Percentiles rank a stretch among this genome's conserved stretches.
phyloP scores from a whole-genome alignment of 2,888 invertebrate species.

The Isotomurus palustris region DNA sequence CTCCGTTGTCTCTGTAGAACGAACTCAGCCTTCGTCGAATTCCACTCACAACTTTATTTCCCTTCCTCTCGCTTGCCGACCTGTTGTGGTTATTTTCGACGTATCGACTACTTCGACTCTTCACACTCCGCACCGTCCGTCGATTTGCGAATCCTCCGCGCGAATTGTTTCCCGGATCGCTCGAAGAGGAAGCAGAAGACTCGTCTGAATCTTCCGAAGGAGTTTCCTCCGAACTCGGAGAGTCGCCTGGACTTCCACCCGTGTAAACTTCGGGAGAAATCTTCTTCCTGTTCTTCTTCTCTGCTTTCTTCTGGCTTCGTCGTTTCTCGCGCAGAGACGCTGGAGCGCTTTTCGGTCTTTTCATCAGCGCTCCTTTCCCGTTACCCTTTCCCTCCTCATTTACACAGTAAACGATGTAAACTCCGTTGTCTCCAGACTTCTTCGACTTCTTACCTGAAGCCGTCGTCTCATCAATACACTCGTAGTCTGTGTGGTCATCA shows the following conservation, averaged over 20 bases:
- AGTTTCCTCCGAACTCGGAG: not conserved
- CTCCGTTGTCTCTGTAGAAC: constrained; percentile 33
- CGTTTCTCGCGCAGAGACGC: constrained; percentile 17
- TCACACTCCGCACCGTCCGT: constrained; percentile 42
- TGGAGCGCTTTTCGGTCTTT: constrained; percentile 35
- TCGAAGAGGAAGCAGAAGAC: not conserved
- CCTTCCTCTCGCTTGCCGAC: constrained; percentile 6
- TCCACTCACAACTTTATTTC: constrained; percentile 2
- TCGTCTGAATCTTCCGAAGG: not conserved
- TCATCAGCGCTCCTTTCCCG: too few relatives aligned
- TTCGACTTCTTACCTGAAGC: constrained; percentile 12
- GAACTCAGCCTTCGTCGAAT: constrained; percentile 37
- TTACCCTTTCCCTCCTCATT: constrained; percentile 27
- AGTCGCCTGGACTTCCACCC: too few relatives aligned
- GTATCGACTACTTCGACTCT: constrained; percentile 36
- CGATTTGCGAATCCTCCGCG: constrained; percentile 12
- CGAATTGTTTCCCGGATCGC: constrained; percentile 17
- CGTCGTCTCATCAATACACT: constrained; percentile 25
- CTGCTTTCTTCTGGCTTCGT: not conserved
- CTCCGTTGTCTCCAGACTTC: constrained; percentile 30
- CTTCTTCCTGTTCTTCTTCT: constrained; percentile 11
- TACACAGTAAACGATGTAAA: constrained; percentile 42
- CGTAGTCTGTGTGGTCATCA: constrained; percentile 10
- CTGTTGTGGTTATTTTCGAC: constrained; percentile 25
- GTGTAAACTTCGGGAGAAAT: too few relatives aligned